Evolutionary conservation across 2,888 invertebrate species (phyloP).

Genomic region (Nomada ruficornis): DNA sequence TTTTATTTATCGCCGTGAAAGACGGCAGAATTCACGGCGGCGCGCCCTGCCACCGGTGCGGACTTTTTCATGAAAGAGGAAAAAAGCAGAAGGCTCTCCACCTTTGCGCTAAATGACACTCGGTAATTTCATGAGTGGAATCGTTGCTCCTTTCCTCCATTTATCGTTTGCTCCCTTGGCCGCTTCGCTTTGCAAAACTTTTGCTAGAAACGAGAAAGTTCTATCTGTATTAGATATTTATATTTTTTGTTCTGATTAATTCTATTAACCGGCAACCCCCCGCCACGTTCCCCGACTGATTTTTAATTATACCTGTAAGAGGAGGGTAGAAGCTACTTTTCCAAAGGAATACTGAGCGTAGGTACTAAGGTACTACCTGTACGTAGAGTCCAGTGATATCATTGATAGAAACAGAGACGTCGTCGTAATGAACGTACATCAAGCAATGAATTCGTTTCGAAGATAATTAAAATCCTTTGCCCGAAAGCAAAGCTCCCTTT

Average conservation of each 20-base stretch:
- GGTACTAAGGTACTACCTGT: too few species aligned
- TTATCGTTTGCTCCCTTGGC: conserved; percentile 20
- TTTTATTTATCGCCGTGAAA: conserved; percentile 77
- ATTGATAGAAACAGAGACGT: too few species aligned
- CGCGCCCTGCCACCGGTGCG: conserved; percentile 15
- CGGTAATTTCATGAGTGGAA: conserved; percentile 43
- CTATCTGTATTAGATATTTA: background rate
- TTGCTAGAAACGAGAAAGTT: background rate
- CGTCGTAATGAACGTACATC: too few species aligned
- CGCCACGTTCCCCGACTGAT: too few species aligned
- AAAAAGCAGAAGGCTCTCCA: background rate
- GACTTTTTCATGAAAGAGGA: conserved; percentile 31
- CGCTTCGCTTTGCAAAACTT: background rate
- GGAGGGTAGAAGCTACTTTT: too few species aligned
- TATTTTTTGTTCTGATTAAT: background rate
- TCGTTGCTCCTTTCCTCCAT: conserved; percentile 22
- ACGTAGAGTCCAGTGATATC: too few species aligned
- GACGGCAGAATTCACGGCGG: conserved; percentile 55
- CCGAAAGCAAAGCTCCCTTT: too few species aligned
- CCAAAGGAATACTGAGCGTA: too few species aligned
- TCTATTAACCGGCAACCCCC: too few species aligned
- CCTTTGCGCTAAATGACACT: conserved; percentile 34
- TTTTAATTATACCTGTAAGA: too few species aligned
- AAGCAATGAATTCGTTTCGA: too few species aligned
- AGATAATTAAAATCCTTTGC: too few species aligned